Percentiles rank a stretch among this genome's conserved stretches.
Evolutionary conservation across 2,888 invertebrate genomes (phyloP).

Genomic region (Idaea dimidiata): DNA sequence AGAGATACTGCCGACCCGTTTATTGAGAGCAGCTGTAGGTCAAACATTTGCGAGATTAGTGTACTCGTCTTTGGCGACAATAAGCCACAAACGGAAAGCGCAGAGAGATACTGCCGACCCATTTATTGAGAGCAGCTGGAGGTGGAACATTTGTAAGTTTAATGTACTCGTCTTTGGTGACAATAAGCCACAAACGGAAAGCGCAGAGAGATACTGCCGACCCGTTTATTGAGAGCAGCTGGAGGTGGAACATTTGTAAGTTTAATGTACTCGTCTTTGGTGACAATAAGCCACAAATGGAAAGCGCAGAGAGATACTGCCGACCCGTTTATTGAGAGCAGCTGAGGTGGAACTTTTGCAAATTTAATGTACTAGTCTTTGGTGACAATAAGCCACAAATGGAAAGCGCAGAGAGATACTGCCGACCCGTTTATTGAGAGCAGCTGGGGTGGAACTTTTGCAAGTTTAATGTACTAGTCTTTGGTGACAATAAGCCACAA

Average conservation of each 20-base stretch:
- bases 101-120: conserved; percentile 83
- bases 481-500: too few species aligned
- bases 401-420: conserved; percentile 85
- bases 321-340: conserved; percentile 69
- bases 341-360: conserved; percentile 39
- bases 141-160: conserved; percentile 12
- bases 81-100: too few species aligned
- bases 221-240: conserved; percentile 71
- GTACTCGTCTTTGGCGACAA: too few species aligned
- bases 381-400: too few species aligned
- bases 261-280: too few species aligned
- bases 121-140: conserved; percentile 68
- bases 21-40: conserved; percentile 62
- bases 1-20: conserved; percentile 81
- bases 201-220: conserved; percentile 83
- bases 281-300: too few species aligned
- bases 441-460: conserved; percentile 44
- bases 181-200: too few species aligned
- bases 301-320: conserved; percentile 84
- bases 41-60: too few species aligned
- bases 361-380: too few species aligned
- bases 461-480: too few species aligned
- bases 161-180: too few species aligned
- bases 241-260: conserved; percentile 20
- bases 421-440: conserved; percentile 71